phyloP scores from a whole-genome alignment of 2,113 vertebrate genomes.

The Gallinago jamesoni region DNA sequence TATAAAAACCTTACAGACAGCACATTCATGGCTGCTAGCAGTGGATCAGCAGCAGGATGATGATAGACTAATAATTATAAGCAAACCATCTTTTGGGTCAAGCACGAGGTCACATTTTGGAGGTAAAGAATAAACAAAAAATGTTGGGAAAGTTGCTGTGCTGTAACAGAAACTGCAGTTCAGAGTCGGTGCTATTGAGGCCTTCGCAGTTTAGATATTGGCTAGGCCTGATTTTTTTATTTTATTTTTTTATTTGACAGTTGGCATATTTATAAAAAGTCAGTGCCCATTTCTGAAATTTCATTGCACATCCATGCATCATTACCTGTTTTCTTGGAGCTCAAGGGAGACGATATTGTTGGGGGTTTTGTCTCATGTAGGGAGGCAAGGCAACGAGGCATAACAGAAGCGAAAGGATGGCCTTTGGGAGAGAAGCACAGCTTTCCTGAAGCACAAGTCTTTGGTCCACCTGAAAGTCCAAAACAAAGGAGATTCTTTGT shows the following conservation, averaged over 20 bases:
- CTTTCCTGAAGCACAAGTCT: slow-evolving; percentile 37
- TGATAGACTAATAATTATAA: background rate
- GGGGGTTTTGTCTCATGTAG: slow-evolving; percentile 49
- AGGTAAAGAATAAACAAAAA: background rate
- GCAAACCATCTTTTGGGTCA: background rate
- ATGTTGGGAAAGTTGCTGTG: background rate
- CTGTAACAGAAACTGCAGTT: background rate
- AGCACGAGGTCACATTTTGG: background rate
- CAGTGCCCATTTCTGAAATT: slow-evolving; percentile 63
- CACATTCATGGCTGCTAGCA: background rate
- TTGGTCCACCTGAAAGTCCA: slow-evolving; percentile 26
- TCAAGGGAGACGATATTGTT: background rate
- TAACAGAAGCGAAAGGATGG: slow-evolving; percentile 16
- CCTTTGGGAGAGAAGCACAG: background rate
- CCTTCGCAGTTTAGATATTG: background rate
- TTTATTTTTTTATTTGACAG: slow-evolving; percentile 7
- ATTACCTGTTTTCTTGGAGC: slow-evolving; percentile 45
- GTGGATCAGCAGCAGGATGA: background rate
- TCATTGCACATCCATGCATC: slow-evolving; percentile 59
- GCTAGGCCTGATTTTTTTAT: background rate
- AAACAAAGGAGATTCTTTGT: slow-evolving; percentile 28
- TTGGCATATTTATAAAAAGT: slow-evolving; percentile 68
- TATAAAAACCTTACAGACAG: background rate
- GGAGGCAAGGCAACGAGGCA: slow-evolving; percentile 2
- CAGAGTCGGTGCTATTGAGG: background rate